phyloP scores from a whole-genome alignment of 2,797 vertebrate genomes.

The Lithobates pipiens region DNA sequence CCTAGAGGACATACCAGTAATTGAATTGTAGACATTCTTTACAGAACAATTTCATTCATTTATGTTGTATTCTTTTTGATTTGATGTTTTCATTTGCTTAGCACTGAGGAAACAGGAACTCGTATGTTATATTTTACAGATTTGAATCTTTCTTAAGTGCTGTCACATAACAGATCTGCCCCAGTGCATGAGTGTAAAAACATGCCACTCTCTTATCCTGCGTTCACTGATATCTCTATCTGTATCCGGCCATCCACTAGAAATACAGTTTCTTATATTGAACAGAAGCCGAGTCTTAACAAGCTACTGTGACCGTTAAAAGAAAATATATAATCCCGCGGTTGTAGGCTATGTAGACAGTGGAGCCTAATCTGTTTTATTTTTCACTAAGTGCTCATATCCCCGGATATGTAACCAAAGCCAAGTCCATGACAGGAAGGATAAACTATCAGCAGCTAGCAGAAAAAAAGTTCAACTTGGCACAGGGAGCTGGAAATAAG shows the following conservation, averaged over 20 bases:
- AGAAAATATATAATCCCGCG: constrained; percentile 27
- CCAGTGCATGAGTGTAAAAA: neutral
- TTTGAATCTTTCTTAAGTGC: neutral
- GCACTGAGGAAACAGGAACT: too few species aligned
- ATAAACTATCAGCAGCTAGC: constrained; percentile 45
- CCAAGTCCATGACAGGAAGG: constrained; percentile 49
- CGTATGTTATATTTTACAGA: too few species aligned
- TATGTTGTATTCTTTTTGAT: too few species aligned
- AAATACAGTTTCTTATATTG: neutral
- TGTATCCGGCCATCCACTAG: neutral
- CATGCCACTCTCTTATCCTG: neutral
- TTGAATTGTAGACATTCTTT: too few species aligned
- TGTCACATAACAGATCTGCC: neutral
- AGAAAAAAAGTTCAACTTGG: constrained; percentile 50
- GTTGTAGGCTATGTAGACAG: constrained; percentile 35
- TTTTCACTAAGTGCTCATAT: constrained; percentile 39
- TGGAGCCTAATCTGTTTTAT: constrained; percentile 26
- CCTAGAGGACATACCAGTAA: too few species aligned
- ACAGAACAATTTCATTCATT: too few species aligned
- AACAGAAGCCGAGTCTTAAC: constrained; percentile 33
- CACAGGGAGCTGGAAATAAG: constrained; percentile 23
- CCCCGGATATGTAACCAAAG: constrained; percentile 9
- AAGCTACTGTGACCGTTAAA: constrained; percentile 16
- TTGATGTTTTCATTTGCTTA: too few species aligned
- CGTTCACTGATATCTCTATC: neutral